These are phyloP conservation scores for Paramisgurnus dabryanus DNA, from an alignment of 2,113 vertebrate species.

Conservation along the genomic window DNA sequence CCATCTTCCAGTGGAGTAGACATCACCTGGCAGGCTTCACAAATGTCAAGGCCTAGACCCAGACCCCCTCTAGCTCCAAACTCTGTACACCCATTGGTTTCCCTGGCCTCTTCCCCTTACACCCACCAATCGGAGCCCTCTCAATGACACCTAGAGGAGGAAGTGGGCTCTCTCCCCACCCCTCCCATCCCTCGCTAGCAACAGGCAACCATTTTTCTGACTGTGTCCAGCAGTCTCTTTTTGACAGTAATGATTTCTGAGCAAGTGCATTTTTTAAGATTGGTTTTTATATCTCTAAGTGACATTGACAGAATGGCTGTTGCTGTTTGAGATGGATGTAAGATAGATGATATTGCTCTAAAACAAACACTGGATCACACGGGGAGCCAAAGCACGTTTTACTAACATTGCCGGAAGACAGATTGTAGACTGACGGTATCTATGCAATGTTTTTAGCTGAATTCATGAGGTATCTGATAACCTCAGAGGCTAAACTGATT, in stretches of 20 bases:
- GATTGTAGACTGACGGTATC: not conserved
- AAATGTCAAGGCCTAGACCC: slow-evolving; percentile 69
- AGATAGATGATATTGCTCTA: slow-evolving; percentile 47
- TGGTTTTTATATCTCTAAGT: slow-evolving; percentile 59
- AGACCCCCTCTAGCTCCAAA: slow-evolving; percentile 64
- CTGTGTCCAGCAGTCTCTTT: slow-evolving; percentile 31
- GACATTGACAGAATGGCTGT: slow-evolving; percentile 58
- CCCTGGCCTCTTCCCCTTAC: slow-evolving; percentile 66
- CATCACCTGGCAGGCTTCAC: slow-evolving; percentile 73
- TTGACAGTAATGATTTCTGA: slow-evolving; percentile 55
- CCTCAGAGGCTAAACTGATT: slow-evolving; percentile 18
- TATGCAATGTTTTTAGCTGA: not conserved
- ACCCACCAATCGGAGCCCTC: slow-evolving; percentile 69
- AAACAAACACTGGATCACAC: slow-evolving; percentile 13
- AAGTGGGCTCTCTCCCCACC: slow-evolving; percentile 55
- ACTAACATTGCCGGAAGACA: slow-evolving; percentile 27
- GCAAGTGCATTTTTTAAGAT: slow-evolving; percentile 54
- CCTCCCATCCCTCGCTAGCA: slow-evolving; percentile 62
- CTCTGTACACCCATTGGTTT: slow-evolving; percentile 69
- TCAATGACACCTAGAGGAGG: slow-evolving; percentile 76
- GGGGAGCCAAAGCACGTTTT: slow-evolving; percentile 12
- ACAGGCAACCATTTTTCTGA: slow-evolving; percentile 61
- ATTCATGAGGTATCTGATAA: slow-evolving; percentile 32
- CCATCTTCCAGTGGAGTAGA: slow-evolving; percentile 70
- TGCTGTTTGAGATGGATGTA: slow-evolving; percentile 44